phyloP scores from a whole-genome alignment of 1,140 invertebrate genomes.

The Sinella curviseta region DNA sequence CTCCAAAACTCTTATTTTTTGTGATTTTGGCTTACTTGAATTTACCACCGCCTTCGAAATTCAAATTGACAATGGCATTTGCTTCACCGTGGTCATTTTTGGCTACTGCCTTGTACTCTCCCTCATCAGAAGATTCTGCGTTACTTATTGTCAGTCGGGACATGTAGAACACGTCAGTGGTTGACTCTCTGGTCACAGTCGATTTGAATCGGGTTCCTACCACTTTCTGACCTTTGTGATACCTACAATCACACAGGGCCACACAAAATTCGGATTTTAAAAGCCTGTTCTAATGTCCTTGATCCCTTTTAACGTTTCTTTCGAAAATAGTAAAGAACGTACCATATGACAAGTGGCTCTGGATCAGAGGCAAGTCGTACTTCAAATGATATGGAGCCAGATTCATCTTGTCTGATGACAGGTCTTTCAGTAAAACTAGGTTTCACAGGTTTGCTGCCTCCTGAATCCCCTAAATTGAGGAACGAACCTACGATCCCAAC shows the following conservation, averaged over 20 bases:
- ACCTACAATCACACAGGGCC: conserved; percentile 62
- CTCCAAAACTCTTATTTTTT: not conserved
- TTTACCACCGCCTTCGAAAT: conserved; percentile 86
- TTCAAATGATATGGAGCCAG: conserved; percentile 89
- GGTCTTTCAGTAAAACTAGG: conserved; percentile 91
- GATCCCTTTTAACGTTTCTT: no score
- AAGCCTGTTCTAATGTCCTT: no score
- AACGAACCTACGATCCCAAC: conserved; percentile 50
- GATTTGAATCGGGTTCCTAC: conserved; percentile 76
- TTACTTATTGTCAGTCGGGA: conserved; percentile 79
- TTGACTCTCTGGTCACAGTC: conserved; percentile 67
- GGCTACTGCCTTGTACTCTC: conserved; percentile 89
- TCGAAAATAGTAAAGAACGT: conserved; percentile 60
- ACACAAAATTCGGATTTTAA: not conserved
- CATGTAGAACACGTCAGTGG: conserved; percentile 85
- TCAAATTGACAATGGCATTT: conserved; percentile 90
- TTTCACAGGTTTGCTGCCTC: conserved; percentile 42
- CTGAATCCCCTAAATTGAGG: conserved; percentile 51
- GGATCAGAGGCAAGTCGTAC: conserved; percentile 93
- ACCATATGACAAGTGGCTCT: conserved; percentile 87
- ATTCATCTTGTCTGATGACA: conserved; percentile 89
- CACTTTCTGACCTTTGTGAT: conserved; percentile 76
- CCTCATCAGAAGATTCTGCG: conserved; percentile 81
- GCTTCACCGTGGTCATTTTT: conserved; percentile 90
- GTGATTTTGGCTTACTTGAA: conserved; percentile 67